Evolutionary conservation across 2,888 invertebrate species (phyloP).

Genomic region (Nemurella pictetii): DNA sequence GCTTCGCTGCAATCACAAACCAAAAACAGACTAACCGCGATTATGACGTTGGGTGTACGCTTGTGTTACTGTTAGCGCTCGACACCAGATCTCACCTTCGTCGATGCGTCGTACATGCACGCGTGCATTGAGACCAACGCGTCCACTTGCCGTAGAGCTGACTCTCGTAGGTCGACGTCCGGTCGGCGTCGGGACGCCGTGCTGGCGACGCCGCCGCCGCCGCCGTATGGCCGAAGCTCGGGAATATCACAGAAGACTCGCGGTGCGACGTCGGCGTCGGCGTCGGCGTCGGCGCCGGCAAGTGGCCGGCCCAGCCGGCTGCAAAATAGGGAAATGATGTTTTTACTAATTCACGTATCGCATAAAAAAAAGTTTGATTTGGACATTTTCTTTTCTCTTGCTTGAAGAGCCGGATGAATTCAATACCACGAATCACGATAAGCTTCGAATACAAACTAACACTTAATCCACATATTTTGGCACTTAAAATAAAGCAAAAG

Average conservation of each 20-base stretch:
- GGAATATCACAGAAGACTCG: conserved; percentile 4
- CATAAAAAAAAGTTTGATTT: no score
- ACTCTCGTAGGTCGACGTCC: neutral
- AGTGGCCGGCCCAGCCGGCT: neutral
- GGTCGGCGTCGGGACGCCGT: neutral
- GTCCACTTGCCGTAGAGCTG: conserved; percentile 73
- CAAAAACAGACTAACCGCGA: no score
- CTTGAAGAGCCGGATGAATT: no score
- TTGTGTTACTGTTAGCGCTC: no score
- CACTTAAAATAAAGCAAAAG: no score
- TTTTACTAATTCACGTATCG: neutral
- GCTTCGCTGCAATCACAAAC: no score
- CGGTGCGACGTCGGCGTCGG: neutral
- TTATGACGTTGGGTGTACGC: no score
- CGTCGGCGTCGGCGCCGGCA: neutral
- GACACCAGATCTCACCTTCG: conserved; percentile 67
- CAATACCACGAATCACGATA: no score
- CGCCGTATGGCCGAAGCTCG: no score
- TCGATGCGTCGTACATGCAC: conserved; percentile 77
- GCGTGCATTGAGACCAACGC: conserved; percentile 79
- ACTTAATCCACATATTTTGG: no score
- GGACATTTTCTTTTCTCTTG: no score
- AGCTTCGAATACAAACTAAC: no score
- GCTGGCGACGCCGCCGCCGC: conserved; percentile 1
- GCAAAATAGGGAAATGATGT: neutral